A percentile compares a stretch with the other conserved stretches of the same genome.
Conservation (phyloP, 2,888 invertebrate species). For the Torymus texanus region DNA sequence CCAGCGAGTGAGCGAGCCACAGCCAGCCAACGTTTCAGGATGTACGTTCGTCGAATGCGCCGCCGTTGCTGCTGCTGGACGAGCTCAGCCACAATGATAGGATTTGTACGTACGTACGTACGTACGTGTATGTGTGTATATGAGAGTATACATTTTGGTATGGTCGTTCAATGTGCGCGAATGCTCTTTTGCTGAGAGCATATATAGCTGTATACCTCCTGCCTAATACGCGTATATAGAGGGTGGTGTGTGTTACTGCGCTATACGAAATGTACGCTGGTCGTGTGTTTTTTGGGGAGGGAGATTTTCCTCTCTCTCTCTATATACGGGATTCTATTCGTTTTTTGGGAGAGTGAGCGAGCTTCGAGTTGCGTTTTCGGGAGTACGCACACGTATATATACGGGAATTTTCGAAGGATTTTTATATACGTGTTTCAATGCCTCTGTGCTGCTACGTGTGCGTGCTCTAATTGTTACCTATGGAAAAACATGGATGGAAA, state of each 20-base stretch:
- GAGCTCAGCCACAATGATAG: conserved; percentile 27
- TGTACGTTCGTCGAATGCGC: conserved; percentile 4
- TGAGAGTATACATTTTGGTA: neutral
- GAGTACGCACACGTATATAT: too few species aligned
- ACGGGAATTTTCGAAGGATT: too few species aligned
- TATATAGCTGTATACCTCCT: neutral
- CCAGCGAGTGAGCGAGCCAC: too few species aligned
- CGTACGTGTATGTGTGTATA: neutral
- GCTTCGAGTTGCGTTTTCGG: too few species aligned
- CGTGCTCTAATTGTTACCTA: too few species aligned
- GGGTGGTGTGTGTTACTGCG: too few species aligned
- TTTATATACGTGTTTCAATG: too few species aligned
- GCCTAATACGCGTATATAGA: conserved; percentile 7
- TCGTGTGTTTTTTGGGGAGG: neutral
- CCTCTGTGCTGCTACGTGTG: too few species aligned
- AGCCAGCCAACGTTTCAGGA: neutral
- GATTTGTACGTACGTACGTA: conserved; percentile 14
- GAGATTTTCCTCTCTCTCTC: neutral
- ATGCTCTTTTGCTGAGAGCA: conserved; percentile 14
- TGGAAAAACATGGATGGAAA: too few species aligned
- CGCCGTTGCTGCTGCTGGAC: neutral
- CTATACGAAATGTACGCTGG: neutral
- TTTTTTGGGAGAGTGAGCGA: too few species aligned
- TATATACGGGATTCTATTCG: neutral
- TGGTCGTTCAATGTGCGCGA: neutral